A percentile compares a stretch with the other conserved stretches of the same genome.
These are phyloP conservation scores for Sitobion miscanthi DNA, from an alignment of 1,140 invertebrate species.

Conservation along the genomic window DNA sequence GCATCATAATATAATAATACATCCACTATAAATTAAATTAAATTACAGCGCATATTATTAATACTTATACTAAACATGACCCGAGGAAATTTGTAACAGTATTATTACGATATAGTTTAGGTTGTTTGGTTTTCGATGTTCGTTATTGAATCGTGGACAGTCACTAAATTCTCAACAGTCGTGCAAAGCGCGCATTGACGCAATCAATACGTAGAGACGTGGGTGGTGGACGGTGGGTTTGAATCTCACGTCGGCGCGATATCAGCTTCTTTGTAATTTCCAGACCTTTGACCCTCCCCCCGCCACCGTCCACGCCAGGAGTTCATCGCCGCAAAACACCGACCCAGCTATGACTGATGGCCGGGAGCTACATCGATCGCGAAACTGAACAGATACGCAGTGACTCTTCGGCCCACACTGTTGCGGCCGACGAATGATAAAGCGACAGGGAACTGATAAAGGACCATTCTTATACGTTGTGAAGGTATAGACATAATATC, in stretches of 20 bases:
- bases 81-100: not conserved
- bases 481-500: too few species aligned
- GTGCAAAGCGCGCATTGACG: not conserved
- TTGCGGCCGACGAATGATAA: not conserved
- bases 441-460: not conserved
- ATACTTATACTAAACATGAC: too few species aligned
- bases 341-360: not conserved
- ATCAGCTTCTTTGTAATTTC: not conserved
- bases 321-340: not conserved
- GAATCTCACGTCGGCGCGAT: too few species aligned
- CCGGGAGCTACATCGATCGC: not conserved
- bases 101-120: not conserved
- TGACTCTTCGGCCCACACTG: too few species aligned
- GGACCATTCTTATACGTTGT: too few species aligned
- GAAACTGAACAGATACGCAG: not conserved
- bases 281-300: not conserved
- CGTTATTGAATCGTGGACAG: not conserved
- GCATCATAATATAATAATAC: not conserved
- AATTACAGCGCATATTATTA: not conserved
- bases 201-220: too few species aligned
- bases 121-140: not conserved
- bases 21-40: not conserved
- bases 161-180: not conserved
- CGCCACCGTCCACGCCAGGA: fast-evolving
- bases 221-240: not conserved